Conservation (phyloP, 2,113 vertebrate species). For the Archocentrus centrarchus region DNA sequence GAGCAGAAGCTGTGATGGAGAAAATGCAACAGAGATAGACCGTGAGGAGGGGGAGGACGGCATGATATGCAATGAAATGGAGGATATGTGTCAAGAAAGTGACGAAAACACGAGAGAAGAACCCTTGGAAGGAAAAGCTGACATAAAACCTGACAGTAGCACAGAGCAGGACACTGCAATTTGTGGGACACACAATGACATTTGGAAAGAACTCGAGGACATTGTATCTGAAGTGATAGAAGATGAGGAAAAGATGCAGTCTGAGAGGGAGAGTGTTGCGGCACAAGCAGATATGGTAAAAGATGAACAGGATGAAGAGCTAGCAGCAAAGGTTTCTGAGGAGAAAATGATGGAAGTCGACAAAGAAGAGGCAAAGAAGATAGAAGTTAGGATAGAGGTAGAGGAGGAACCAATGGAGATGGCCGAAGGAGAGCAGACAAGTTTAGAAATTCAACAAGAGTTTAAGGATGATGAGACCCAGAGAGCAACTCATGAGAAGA, state of each 20-base stretch:
- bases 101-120: background rate
- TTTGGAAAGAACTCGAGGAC: conserved; percentile 55
- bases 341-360: background rate
- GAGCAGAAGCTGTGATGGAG: background rate
- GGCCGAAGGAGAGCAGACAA: background rate
- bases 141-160: background rate
- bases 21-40: background rate
- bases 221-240: conserved; percentile 57
- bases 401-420: background rate
- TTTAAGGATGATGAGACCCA: conserved; percentile 13
- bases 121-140: background rate
- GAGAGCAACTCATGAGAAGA: background rate
- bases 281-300: background rate
- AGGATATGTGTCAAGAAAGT: conserved; percentile 1
- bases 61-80: background rate
- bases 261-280: background rate
- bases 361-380: background rate
- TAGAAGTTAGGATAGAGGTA: conserved; percentile 1
- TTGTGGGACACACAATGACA: background rate
- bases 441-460: background rate
- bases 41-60: background rate
- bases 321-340: background rate
- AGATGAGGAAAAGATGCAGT: conserved; percentile 33
- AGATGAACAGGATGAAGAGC: background rate
- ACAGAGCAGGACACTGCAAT: background rate